Percentiles rank a stretch among this genome's conserved stretches.
These are phyloP conservation scores for Mystacornis crossleyi DNA, from an alignment of 2,113 vertebrate genomes.

Conservation along the genomic window DNA sequence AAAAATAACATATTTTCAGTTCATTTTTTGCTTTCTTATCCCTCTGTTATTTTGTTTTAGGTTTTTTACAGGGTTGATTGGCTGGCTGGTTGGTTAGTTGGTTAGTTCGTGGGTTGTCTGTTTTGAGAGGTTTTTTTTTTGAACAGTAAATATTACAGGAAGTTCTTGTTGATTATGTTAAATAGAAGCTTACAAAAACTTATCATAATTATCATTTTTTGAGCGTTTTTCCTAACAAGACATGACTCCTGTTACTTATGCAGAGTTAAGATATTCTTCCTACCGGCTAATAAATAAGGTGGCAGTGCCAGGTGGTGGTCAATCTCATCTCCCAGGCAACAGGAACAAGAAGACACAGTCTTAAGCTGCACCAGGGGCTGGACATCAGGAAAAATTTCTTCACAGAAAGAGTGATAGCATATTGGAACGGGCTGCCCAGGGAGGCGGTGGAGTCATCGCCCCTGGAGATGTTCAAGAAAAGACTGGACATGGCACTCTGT, in stretches of 20 bases:
- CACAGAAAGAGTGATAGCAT: neutral
- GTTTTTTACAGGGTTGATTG: neutral
- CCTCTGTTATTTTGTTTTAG: neutral
- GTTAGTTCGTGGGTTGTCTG: neutral
- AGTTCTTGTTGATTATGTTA: neutral
- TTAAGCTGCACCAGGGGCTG: neutral
- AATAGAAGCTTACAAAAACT: neutral
- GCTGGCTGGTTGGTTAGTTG: neutral
- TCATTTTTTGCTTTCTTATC: neutral
- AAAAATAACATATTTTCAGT: neutral
- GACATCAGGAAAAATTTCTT: neutral
- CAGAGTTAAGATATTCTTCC: neutral
- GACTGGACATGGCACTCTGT: too few species aligned
- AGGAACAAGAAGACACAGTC: neutral
- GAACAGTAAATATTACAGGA: neutral
- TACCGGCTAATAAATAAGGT: neutral
- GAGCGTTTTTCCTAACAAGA: neutral
- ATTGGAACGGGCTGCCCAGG: neutral
- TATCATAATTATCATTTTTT: neutral
- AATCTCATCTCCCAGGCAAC: neutral
- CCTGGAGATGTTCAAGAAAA: neutral
- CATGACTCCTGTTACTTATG: neutral
- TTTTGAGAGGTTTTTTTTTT: neutral
- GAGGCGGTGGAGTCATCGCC: rapidly evolving
- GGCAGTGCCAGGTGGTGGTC: rapidly evolving